Evolutionary conservation across 2,113 vertebrate species (phyloP).

Genomic region (Phocoena sinus): DNA sequence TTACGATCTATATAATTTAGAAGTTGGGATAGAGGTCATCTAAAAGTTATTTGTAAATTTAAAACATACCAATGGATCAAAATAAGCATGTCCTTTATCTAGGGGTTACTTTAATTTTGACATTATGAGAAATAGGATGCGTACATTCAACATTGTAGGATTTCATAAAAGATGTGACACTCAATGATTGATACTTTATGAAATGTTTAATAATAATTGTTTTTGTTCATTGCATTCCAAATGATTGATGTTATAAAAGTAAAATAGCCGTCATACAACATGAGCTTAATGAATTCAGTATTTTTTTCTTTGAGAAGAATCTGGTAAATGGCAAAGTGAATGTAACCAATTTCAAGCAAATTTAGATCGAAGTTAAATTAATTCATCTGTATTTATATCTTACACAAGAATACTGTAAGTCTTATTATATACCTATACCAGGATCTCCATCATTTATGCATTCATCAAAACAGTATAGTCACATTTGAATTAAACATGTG

Average conservation of each 20-base stretch:
- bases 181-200: not conserved
- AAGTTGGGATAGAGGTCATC: not conserved
- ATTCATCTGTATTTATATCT: not conserved
- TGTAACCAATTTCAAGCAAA: not conserved
- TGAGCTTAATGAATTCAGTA: not conserved
- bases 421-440: not conserved
- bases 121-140: not conserved
- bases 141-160: not conserved
- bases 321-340: not conserved
- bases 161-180: not conserved
- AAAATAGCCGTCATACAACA: not conserved
- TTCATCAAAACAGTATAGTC: not conserved
- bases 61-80: not conserved
- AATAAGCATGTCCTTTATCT: not conserved
- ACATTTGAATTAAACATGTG: not conserved
- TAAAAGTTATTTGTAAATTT: not conserved
- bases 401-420: not conserved
- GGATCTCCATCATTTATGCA: not conserved
- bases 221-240: not conserved
- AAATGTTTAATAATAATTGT: not conserved
- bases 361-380: not conserved
- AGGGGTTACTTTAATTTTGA: not conserved
- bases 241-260: not conserved
- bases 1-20: not conserved
- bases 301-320: constrained; percentile 17